Evolutionary conservation across 2,888 invertebrate species (phyloP), one percentile per base, ranked within the genome.

Genomic region (Apomyelois bistriatella): DNA sequence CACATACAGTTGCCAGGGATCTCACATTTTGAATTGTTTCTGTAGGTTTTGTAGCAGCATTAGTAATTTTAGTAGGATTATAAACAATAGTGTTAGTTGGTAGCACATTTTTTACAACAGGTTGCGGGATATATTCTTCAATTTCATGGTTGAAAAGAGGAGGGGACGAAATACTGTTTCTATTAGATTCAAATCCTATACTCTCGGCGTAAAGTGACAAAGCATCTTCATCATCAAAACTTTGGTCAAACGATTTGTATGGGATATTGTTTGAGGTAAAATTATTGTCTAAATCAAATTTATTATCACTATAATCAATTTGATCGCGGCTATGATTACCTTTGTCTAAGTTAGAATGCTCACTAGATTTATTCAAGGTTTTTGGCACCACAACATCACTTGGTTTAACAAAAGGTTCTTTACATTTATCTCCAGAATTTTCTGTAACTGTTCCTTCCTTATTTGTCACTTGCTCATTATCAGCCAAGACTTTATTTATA

Each of bases 181-280:
- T 66, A 10, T 67, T 66, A 2, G 79, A 69, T 48, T 86, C 88
- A n/a, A 82, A 65, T 1, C 72, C 79, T 0, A 88, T 65, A 57
- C 88, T 88, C 62, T 85, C 87, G 10, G 88, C 88, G 57, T 65
- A 89, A 1, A 90, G 51, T 8, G 89, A 89, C 12, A 88, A 58
- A 0, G 85, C 74, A 47, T 88, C 88, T 12, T 85, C 83, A 35
- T 83, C 86, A 10, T 86, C 85, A 28, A 67, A 61, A 16, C 64
- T 62, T 3, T 66, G 56, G 1, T 73, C 72, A 13, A 58, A 61
- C 0, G 61, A 35, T 1, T 36, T 35, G 35, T 63, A 59, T 4
- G 53, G 54, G 13, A 22, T 28, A 48, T 58, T 58, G 16, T 59
- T 55, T 15, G 43, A 43, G 0, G 53, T 53, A 7, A 54, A 56